Percentiles rank a stretch among this genome's conserved stretches.
Evolutionary conservation across 2,797 vertebrate species (phyloP).

Genomic region (Galaxias olidus): DNA sequence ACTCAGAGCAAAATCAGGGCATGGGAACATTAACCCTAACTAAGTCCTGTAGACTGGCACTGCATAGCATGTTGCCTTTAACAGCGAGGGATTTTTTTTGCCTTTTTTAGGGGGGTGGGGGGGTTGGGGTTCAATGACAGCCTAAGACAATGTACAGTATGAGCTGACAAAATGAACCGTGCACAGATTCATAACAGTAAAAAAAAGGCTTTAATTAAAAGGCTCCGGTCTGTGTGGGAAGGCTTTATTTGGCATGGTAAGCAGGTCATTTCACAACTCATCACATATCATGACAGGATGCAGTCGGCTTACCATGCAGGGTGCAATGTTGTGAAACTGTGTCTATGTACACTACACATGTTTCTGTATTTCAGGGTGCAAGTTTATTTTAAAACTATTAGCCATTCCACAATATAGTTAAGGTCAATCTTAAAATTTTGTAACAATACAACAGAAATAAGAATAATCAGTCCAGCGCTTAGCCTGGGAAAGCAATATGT

Average conservation of each 20-base stretch:
- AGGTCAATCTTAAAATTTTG: too few relatives aligned
- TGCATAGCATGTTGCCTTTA: slow-evolving; percentile 2
- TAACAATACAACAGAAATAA: too few relatives aligned
- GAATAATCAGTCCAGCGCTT: not conserved
- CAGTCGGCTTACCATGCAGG: slow-evolving; percentile 54
- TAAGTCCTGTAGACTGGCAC: slow-evolving; percentile 27
- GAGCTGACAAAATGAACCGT: not conserved
- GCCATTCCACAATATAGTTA: too few relatives aligned
- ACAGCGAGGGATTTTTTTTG: too few relatives aligned
- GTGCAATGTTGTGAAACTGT: slow-evolving; percentile 45
- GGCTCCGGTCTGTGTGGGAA: slow-evolving; percentile 28
- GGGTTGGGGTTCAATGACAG: not conserved
- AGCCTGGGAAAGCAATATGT: not conserved
- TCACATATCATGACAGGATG: slow-evolving; percentile 55
- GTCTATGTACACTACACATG: slow-evolving; percentile 24
- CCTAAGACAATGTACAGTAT: not conserved
- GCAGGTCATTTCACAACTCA: slow-evolving; percentile 59
- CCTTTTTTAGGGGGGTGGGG: too few relatives aligned
- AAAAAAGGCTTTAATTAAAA: slow-evolving; percentile 44
- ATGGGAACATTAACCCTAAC: slow-evolving; percentile 52
- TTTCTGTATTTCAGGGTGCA: too few relatives aligned
- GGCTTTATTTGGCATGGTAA: slow-evolving; percentile 51
- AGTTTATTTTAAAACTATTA: too few relatives aligned
- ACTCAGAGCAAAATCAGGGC: slow-evolving; percentile 20
- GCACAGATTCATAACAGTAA: too few relatives aligned